Evolutionary conservation across 2,797 vertebrate genomes (phyloP).

Genomic region (Anabas testudineus): DNA sequence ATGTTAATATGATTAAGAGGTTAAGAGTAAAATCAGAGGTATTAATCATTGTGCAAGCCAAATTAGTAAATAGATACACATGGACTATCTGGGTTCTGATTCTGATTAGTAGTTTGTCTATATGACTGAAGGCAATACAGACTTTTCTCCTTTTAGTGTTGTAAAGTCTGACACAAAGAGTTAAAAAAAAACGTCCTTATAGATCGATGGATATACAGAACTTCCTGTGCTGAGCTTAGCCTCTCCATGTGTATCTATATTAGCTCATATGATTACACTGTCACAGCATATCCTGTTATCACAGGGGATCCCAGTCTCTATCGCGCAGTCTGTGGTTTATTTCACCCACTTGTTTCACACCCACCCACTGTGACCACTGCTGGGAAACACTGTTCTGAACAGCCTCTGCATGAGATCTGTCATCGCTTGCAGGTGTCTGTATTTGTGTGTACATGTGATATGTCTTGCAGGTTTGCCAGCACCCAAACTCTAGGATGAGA

Average conservation of each 20-base stretch:
- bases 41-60: background rate
- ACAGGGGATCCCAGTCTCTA: constrained; percentile 45
- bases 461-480: constrained; percentile 93
- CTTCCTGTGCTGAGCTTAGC: constrained; percentile 29
- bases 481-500: constrained; percentile 97
- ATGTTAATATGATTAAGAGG: constrained; percentile 8
- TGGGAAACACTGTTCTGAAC: constrained; percentile 34
- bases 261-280: constrained; percentile 43
- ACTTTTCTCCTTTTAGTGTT: background rate
- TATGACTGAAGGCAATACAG: background rate
- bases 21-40: constrained; percentile 1
- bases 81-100: constrained; percentile 32
- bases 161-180: background rate
- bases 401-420: constrained; percentile 42
- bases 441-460: constrained; percentile 57
- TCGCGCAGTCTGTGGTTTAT: constrained; percentile 46
- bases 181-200: constrained; percentile 6
- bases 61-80: constrained; percentile 26
- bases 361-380: constrained; percentile 35
- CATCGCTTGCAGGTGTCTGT: constrained; percentile 36
- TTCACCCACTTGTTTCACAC: constrained; percentile 49
- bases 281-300: constrained; percentile 39
- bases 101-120: background rate
- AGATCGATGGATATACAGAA: background rate
- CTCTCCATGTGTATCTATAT: constrained; percentile 47